Percentiles rank a stretch among this genome's conserved stretches.
These are phyloP conservation scores for Leucoma salicis DNA, from an alignment of 2,888 invertebrate genomes.

Conservation along the genomic window DNA sequence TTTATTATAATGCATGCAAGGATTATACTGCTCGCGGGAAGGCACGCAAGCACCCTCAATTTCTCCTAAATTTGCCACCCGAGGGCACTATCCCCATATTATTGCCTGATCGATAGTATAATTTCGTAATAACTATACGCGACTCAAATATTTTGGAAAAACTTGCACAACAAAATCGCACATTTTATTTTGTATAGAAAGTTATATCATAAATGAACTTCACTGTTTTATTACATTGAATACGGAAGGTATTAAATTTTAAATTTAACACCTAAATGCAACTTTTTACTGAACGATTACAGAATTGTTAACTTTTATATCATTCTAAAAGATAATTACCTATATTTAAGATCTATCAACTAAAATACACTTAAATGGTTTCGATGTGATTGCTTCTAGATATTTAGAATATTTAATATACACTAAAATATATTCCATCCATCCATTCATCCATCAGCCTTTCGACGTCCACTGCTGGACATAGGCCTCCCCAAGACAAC, in stretches of 20 bases:
- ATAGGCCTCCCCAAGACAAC: too few species aligned
- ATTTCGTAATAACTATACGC: slow-evolving; percentile 68
- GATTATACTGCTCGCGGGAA: slow-evolving; percentile 59
- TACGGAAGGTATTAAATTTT: not conserved
- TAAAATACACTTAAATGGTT: too few species aligned
- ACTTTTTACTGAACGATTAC: too few species aligned
- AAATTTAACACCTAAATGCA: slow-evolving; percentile 53
- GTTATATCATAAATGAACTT: slow-evolving; percentile 14
- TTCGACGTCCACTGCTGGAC: too few species aligned
- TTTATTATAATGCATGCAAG: slow-evolving; percentile 62
- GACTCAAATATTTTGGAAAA: slow-evolving; percentile 53
- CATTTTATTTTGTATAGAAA: not conserved
- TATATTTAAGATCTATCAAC: too few species aligned
- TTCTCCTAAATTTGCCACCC: slow-evolving; percentile 76
- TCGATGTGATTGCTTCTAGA: too few species aligned
- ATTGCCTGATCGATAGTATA: slow-evolving; percentile 76
- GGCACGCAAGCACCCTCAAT: slow-evolving; percentile 71
- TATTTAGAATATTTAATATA: too few species aligned
- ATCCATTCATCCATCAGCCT: too few species aligned
- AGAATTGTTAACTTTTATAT: too few species aligned
- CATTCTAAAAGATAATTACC: too few species aligned
- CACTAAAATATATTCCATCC: too few species aligned
- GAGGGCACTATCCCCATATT: slow-evolving; percentile 68
- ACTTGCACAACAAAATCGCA: slow-evolving; percentile 4
- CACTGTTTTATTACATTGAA: slow-evolving; percentile 16